These are phyloP conservation scores for Ascidia mentula DNA, from an alignment of 23 tunicate species.

Conservation along the genomic window DNA sequence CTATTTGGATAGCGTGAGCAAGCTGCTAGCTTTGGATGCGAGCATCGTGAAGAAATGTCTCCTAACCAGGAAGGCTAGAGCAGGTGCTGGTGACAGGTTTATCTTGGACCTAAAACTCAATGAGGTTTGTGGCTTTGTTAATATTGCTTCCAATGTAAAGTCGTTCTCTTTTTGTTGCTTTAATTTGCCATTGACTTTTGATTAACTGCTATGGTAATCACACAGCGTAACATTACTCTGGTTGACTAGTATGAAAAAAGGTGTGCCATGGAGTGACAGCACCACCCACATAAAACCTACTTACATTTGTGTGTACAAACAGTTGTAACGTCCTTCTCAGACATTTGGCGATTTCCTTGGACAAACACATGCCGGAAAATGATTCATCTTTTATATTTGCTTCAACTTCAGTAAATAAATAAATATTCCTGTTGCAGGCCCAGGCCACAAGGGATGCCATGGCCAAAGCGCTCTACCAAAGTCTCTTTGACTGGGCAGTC, in stretches of 20 bases:
- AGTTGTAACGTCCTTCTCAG: neutral
- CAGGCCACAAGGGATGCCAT: slow-evolving; percentile 82
- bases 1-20: slow-evolving; percentile 30
- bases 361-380: neutral
- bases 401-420: neutral
- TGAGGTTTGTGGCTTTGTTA: slow-evolving; percentile 34
- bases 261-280: too few relatives aligned
- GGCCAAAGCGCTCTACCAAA: slow-evolving; percentile 82
- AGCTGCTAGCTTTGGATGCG: slow-evolving; percentile 35
- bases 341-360: neutral
- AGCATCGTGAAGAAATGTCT: slow-evolving; percentile 48
- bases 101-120: slow-evolving; percentile 47
- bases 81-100: slow-evolving; percentile 70
- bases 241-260: too few relatives aligned
- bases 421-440: slow-evolving; percentile 47
- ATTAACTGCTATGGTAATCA: too few relatives aligned
- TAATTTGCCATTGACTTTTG: too few relatives aligned
- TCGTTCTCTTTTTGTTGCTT: too few relatives aligned
- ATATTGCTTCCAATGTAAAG: too few relatives aligned
- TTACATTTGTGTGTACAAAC: neutral
- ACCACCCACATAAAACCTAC: neutral
- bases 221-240: too few relatives aligned
- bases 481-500: slow-evolving; percentile 87
- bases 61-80: slow-evolving; percentile 63
- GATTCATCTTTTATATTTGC: neutral